Percentiles rank a stretch among this genome's conserved stretches.
phyloP scores from a whole-genome alignment of 2,888 invertebrate genomes.

The Cryptophagus acutangulus region DNA sequence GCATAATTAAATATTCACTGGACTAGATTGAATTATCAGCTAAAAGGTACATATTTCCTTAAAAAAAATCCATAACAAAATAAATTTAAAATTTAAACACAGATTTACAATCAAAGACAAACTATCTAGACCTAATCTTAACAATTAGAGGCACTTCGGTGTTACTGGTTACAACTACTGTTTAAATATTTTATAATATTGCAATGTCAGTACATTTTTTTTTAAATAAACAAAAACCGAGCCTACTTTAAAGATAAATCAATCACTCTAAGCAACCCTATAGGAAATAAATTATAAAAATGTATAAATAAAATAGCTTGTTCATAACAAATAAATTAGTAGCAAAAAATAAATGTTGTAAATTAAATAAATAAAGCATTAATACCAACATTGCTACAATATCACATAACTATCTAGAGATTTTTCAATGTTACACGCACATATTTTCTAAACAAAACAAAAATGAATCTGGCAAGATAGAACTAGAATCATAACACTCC shows the following conservation, averaged over 20 bases:
- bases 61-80: no score
- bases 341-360: constrained; percentile 24
- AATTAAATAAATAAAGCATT: constrained; percentile 22
- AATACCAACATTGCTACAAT: constrained; percentile 39
- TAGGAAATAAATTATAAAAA: neutral
- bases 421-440: constrained; percentile 29
- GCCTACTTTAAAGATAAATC: neutral
- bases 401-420: constrained; percentile 31
- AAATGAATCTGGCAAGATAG: constrained; percentile 17
- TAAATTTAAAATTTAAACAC: no score
- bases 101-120: no score
- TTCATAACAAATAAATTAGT: constrained; percentile 20
- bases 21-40: no score
- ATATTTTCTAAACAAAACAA: constrained; percentile 13
- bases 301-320: constrained; percentile 14
- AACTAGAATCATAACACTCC: constrained; percentile 10
- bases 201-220: constrained; percentile 32
- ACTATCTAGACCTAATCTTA: constrained; percentile 4
- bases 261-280: neutral
- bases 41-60: no score
- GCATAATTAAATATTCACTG: no score
- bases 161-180: no score
- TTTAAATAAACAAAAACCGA: constrained; percentile 6
- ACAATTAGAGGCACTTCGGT: constrained; percentile 37
- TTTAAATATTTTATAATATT: constrained; percentile 27